Conservation (phyloP, 2,888 invertebrate species). For the Patella ulyssiponensis region DNA sequence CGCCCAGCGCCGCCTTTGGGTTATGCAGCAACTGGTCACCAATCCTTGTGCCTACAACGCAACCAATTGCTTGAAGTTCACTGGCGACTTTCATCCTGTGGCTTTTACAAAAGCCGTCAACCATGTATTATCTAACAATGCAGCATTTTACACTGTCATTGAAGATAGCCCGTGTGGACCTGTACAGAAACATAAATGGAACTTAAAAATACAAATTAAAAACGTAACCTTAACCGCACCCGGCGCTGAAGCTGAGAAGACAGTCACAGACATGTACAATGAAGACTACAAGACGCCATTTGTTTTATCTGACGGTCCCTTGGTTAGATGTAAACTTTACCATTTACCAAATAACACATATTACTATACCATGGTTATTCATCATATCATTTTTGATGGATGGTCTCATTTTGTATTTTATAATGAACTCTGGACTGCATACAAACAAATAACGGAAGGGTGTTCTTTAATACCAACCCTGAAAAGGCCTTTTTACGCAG, state of each 20-base stretch:
- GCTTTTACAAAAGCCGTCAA: constrained; percentile 13
- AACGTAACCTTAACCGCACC: not conserved
- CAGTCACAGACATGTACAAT: constrained; percentile 13
- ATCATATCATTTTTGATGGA: constrained; percentile 6
- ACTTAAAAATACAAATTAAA: not conserved
- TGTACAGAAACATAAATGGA: constrained; percentile 1
- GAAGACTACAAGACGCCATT: constrained; percentile 22
- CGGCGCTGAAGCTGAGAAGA: not conserved
- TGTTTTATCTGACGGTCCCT: constrained; percentile 17
- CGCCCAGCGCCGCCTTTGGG: not conserved
- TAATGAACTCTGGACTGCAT: not conserved
- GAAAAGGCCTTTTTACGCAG: not conserved
- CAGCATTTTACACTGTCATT: constrained; percentile 8
- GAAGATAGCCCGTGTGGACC: constrained; percentile 7
- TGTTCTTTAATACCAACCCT: not conserved
- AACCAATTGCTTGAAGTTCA: not conserved
- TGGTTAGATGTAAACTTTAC: constrained; percentile 17
- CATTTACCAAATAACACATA: not conserved
- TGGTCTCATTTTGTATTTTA: constrained; percentile 3
- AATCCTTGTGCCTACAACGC: constrained; percentile 5
- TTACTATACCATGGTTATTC: constrained; percentile 5
- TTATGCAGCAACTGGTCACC: not conserved
- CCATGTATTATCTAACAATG: constrained; percentile 2
- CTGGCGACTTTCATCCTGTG: constrained; percentile 12
- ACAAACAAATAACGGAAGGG: not conserved